Base-by-base conservation (phyloP, 2,113 vertebrate species). In the Lophochroa leadbeateri region DNA sequence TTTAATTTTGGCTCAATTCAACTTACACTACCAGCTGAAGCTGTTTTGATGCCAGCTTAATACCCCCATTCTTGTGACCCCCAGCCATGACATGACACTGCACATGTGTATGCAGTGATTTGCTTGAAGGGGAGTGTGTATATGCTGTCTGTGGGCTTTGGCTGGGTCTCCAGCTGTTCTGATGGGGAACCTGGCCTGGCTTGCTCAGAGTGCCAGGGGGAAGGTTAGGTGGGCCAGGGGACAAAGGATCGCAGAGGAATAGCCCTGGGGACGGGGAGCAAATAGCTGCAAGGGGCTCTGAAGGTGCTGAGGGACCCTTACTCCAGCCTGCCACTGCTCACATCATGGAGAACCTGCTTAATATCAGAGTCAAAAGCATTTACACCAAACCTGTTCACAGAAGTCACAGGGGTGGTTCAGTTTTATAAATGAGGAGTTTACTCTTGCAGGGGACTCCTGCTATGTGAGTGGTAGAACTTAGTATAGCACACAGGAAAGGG, bases 101-200 rank as follows among this genome's bases (percentile, higher is more conserved):
- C 46, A 21, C 6, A 1, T 0, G 3, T 6, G 1, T 9, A 15
- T 2, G 39, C 4, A 1, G 27, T 1, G 4, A 33, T 43, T 24
- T 17, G 44, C 44, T 35, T 1, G 13, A 11, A 10, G 24, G 20
- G 18, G 33, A 39, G 20, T 9, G 25, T 39, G 52, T 9, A 24
- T 0, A 3, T 13, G 0, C 3, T 1, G 15, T 2, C 3, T 0
- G 12, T 2, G 71, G 63, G 39, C 47, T 35, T 10, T 1, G 52
- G n/a, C 52, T 33, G 29, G n/a, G 33, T 8, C 35, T 37, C 27
- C 0, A 0, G 43, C 58, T 46, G 11, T 18, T 28, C 23, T 17
- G n/a, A 5, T 9, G 6, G 4, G 24, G 5, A 8, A 10, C 24
- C 21, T 10, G 4, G 60, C 58, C 17, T 6, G 47, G 37, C 16